Evolutionary conservation across 1,140 invertebrate genomes (phyloP).

Genomic region (Orius insidiosus): DNA sequence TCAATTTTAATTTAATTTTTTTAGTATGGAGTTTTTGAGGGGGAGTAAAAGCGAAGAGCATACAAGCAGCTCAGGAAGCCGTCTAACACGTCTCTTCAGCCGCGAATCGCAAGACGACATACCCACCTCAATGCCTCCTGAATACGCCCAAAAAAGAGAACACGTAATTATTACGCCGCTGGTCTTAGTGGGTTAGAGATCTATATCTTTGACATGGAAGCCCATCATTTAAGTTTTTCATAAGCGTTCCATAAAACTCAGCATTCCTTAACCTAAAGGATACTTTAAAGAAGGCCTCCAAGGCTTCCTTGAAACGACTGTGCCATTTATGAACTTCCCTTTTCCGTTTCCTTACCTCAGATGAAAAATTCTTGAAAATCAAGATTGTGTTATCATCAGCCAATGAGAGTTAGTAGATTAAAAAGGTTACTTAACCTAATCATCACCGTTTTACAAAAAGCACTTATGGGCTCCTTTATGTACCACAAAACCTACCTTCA

Average conservation of each 20-base stretch:
- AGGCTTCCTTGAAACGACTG: too few relatives aligned
- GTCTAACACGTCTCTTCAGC: slow-evolving; percentile 18
- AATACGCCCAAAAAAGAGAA: slow-evolving; percentile 12
- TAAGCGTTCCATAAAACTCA: not conserved
- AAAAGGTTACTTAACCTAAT: too few relatives aligned
- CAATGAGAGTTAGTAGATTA: too few relatives aligned
- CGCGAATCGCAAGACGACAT: slow-evolving; percentile 19
- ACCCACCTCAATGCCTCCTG: slow-evolving; percentile 17
- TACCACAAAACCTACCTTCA: too few relatives aligned
- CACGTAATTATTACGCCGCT: slow-evolving; percentile 7
- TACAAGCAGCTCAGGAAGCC: slow-evolving; percentile 16
- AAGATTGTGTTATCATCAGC: too few relatives aligned
- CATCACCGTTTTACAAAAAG: too few relatives aligned
- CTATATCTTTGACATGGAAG: too few relatives aligned
- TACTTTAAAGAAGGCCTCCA: too few relatives aligned
- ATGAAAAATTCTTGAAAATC: too few relatives aligned
- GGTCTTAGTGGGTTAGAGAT: not conserved
- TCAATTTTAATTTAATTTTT: not conserved
- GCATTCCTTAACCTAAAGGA: not conserved
- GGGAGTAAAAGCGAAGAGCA: slow-evolving; percentile 21
- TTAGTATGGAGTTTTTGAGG: slow-evolving; percentile 19
- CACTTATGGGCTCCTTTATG: too few relatives aligned
- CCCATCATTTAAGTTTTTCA: not conserved
- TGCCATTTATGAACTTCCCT: too few relatives aligned
- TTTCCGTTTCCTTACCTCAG: too few relatives aligned